These are phyloP conservation scores for Polypterus senegalus DNA, from an alignment of 2,113 vertebrate genomes.

Conservation along the genomic window DNA sequence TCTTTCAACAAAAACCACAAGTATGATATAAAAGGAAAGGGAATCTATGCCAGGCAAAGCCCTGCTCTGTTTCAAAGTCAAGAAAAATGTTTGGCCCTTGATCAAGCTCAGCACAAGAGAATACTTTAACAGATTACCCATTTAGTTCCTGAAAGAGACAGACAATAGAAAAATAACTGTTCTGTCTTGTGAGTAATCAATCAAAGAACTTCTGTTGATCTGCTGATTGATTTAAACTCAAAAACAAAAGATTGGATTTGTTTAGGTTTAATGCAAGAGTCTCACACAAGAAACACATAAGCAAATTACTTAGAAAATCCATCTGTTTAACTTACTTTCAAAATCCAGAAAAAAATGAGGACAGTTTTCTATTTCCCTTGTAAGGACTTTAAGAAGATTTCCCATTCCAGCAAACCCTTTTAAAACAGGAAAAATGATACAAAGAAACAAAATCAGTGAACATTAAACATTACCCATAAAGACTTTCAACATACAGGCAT, in stretches of 20 bases:
- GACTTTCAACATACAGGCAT: too few species aligned
- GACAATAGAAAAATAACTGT: constrained; percentile 34
- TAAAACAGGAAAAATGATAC: constrained; percentile 31
- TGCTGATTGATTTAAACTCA: not conserved
- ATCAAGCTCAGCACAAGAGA: constrained; percentile 83
- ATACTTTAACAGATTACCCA: constrained; percentile 80
- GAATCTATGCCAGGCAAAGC: constrained; percentile 49
- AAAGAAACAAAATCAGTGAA: not conserved
- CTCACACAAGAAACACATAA: constrained; percentile 17
- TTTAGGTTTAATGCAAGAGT: too few species aligned
- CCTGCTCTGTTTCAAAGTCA: constrained; percentile 86
- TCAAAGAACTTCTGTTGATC: constrained; percentile 2
- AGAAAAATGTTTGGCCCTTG: constrained; percentile 89
- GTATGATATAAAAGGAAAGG: constrained; percentile 23
- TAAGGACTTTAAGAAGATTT: constrained; percentile 99
- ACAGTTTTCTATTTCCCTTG: constrained; percentile 99
- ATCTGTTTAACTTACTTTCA: constrained; percentile 87
- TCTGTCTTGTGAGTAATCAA: constrained; percentile 31
- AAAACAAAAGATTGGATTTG: too few species aligned
- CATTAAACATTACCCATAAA: not conserved
- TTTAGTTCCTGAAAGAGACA: constrained; percentile 72
- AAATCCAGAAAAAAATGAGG: constrained; percentile 99
- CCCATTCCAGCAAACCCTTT: constrained; percentile 99
- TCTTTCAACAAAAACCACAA: constrained; percentile 29
- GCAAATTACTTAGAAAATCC: constrained; percentile 22